Evolutionary conservation across 2,113 vertebrate genomes (phyloP), one percentile per base, ranked within the genome.

Genomic region (Mobula hypostoma): DNA sequence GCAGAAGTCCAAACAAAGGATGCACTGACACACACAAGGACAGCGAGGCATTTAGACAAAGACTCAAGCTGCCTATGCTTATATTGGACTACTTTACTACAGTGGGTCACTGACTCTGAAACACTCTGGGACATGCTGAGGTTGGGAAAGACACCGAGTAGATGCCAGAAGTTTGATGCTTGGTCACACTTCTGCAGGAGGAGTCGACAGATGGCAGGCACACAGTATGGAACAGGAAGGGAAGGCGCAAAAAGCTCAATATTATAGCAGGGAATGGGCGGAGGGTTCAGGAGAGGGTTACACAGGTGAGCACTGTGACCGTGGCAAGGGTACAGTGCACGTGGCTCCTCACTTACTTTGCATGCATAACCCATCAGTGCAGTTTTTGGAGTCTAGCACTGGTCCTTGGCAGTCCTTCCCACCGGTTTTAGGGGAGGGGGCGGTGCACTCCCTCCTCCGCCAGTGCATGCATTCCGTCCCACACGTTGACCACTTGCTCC

Each of bases 401-500:
- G 98, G 96, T 2, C 98, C 98, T 0, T 98, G 98, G 0, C 98
- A 99, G 97, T 99, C 98, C 94, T 98, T 98, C 0, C 98, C 98
- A 29, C 98, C 98, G 0, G 99, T 99, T 96, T 98, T 98, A 0
- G 98, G 98, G 0, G 98, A 97, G 0, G 98, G 98, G 7, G 97
- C 97, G 0, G 97, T 97, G 96, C 98, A 99, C 94, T 98, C 98
- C 66, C 98, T 97, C 95, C 98, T 97, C 94, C 98, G 97, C 98
- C 98, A 99, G 95, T 99, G 98, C 24, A 98, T 99, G 85, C 98
- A 99, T 95, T 99, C 98, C 0, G 98, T 99, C 95, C 98, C 98
- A 36, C 98, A 99, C 3, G 98, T 97, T 17, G 98, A 99, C 98
- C 98, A 99, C 95, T 98, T 99, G 95, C 97, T 99, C 98, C 98